Base-by-base conservation (phyloP, 1,140 invertebrate genomes). In the Uloborus diversus region DNA sequence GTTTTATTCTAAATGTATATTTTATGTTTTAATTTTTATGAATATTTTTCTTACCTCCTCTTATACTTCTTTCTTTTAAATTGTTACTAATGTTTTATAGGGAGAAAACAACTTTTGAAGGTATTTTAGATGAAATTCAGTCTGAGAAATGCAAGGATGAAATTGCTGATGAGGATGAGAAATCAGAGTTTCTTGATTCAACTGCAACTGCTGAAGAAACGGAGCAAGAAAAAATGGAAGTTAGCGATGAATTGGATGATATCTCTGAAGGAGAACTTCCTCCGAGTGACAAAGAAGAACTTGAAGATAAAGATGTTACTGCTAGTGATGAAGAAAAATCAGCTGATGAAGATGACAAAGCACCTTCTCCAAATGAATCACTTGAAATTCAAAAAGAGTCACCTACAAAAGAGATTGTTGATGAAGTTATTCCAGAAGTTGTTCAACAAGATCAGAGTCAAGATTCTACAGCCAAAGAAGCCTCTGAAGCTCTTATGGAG, bases 401-500 rank as follows among this genome's bases (percentile, higher is more conserved):
- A 23, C 17, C 4, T 2, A 81, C 28, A n/a, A 57, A 28, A n/a
- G 25, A 53, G 23, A 33, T 28, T 20, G 25, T 49, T 7, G 23
- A 57, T 13, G 51, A 37, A 69, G 20, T 9, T 51, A 51, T 49
- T 27, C 25, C 23, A n/a, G 13, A 20, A 2, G 28, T 2, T 33
- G 30, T 30, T 47, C 23, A 42, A 33, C 71, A 65, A 53, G 61
- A 78, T 27, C 28, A 47, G 14, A 71, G 76, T 62, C 79, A 81
- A 42, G 76, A 79, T 25, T 61, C 62, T 25, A 62, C 51, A 33
- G 51, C 62, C 27, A 66, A 53, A 64, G 82, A 83, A 66, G 89
- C 88, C 17, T 87, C 87, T 0, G 88, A 90, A 82, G 89, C 88
- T 23, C 81, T 90, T 1, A 88, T 90, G 83, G 86, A 87, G 3